phyloP scores from a whole-genome alignment of 2,113 vertebrate species.

The Bubalus kerabau region DNA sequence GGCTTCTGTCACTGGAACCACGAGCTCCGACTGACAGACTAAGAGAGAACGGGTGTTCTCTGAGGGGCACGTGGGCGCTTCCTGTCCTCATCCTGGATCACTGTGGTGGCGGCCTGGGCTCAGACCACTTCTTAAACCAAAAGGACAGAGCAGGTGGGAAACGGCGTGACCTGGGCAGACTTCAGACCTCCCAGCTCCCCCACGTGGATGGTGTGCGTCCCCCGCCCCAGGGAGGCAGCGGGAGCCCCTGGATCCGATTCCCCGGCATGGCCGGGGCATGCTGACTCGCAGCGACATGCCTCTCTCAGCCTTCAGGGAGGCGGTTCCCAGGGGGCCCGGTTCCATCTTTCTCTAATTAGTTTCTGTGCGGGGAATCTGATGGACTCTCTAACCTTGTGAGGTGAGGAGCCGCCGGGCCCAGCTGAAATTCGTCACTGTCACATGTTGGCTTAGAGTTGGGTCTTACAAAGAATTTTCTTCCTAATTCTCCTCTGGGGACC shows the following conservation, averaged over 20 bases:
- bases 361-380: not conserved
- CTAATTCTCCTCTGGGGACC: accelerated
- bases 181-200: not conserved
- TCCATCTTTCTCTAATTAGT: not conserved
- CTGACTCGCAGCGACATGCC: accelerated
- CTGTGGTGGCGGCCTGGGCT: not conserved
- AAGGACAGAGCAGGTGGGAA: accelerated
- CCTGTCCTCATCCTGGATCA: not conserved
- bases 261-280: accelerated
- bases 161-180: accelerated
- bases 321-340: accelerated
- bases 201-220: accelerated
- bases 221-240: accelerated
- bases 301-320: not conserved
- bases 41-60: not conserved
- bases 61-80: not conserved
- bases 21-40: accelerated
- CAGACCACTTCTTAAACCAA: not conserved
- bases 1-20: not conserved
- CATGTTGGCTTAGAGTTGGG: accelerated
- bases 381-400: not conserved
- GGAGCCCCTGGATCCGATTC: not conserved
- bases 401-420: accelerated
- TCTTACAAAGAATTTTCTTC: not conserved
- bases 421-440: accelerated